A percentile compares a stretch with the other conserved stretches of the same genome.
These are phyloP conservation scores for Scylla paramamosain DNA, from an alignment of 1,140 invertebrate genomes.

Conservation along the genomic window DNA sequence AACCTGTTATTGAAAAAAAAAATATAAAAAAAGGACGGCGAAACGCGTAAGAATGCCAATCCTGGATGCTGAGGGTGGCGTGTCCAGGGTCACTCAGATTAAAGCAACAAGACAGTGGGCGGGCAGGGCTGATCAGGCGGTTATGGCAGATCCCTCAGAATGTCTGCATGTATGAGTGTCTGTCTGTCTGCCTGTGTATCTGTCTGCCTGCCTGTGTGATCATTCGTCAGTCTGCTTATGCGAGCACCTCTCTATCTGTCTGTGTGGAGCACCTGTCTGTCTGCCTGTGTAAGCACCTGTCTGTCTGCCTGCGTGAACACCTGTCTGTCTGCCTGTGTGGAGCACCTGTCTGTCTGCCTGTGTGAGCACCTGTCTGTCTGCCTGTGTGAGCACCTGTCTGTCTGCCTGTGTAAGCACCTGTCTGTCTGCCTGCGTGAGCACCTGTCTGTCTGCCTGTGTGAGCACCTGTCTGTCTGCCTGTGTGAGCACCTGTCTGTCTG, in stretches of 20 bases:
- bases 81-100: too few species aligned
- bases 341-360: neutral
- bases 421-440: neutral
- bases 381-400: too few species aligned
- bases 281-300: neutral
- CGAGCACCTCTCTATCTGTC: too few species aligned
- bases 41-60: too few species aligned
- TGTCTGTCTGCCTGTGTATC: constrained; percentile 23
- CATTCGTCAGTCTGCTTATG: neutral
- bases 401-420: neutral
- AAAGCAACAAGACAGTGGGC: too few species aligned
- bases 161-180: neutral
- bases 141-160: neutral
- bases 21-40: too few species aligned
- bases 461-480: neutral
- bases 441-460: constrained; percentile 37
- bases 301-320: neutral
- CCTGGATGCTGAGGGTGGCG: too few species aligned
- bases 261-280: too few species aligned
- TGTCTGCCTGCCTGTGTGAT: constrained; percentile 25
- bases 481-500: too few species aligned
- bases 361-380: too few species aligned
- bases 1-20: too few species aligned
- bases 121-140: too few species aligned
- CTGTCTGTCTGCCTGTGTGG: constrained; percentile 41